Conservation (phyloP, 1,140 invertebrate species). For the Plodia interpunctella region DNA sequence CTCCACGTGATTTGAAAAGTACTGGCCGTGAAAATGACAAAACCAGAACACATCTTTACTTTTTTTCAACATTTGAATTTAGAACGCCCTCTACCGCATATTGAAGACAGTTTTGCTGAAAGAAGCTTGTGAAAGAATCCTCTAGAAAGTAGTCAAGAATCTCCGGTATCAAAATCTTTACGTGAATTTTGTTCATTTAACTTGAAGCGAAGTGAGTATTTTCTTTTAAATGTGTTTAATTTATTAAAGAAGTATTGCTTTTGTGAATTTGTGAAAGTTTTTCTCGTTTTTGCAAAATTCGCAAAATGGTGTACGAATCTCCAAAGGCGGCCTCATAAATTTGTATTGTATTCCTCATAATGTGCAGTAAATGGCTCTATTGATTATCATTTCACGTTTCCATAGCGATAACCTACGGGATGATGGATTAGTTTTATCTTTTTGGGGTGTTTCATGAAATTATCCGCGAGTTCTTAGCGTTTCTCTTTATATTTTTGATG, state of each 20-base stretch:
- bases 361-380: conserved; percentile 52
- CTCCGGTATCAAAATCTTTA: conserved; percentile 75
- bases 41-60: conserved; percentile 15
- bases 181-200: conserved; percentile 67
- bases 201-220: conserved; percentile 68
- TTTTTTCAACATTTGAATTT: conserved; percentile 49
- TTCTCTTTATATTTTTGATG: conserved; percentile 47
- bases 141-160: conserved; percentile 74
- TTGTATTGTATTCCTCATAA: conserved; percentile 27
- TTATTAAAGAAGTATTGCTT: conserved; percentile 8
- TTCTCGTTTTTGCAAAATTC: conserved; percentile 21
- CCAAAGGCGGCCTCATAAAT: conserved; percentile 9
- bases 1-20: no score
- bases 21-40: conserved; percentile 8
- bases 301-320: conserved; percentile 32
- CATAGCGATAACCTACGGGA: conserved; percentile 48
- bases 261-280: conserved; percentile 21
- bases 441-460: conserved; percentile 12
- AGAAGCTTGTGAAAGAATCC: conserved; percentile 75
- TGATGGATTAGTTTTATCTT: conserved; percentile 25
- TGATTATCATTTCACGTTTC: conserved; percentile 64
- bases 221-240: conserved; percentile 27
- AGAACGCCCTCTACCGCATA: conserved; percentile 66
- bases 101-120: conserved; percentile 50
- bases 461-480: conserved; percentile 17